Evolutionary conservation across 1,140 invertebrate species (phyloP), one percentile per base, ranked within the genome.

Genomic region (Druon quercuslanigerum): DNA sequence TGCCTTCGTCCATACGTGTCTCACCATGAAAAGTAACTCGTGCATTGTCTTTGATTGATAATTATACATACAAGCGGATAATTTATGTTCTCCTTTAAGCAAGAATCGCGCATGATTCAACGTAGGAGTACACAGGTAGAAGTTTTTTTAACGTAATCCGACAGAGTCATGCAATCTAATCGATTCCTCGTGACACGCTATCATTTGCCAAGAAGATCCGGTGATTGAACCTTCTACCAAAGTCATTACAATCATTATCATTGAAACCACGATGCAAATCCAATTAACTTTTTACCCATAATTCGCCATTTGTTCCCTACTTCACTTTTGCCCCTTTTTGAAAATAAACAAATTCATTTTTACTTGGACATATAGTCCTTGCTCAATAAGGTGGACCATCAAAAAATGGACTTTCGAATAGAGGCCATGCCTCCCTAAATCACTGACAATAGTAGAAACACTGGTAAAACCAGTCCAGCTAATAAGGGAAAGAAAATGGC

Each of bases 41-140:
- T 82, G 81, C 78, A 73, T 79, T 74, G 76, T 76, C 74, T 56
- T 79, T 82, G 80, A 71, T 73, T 78, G 80, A 73, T 74, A 70
- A 71, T 78, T 78, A 50, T 46, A 46, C 82, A 75, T 78, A 78
- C 79, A 77, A 72, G 70, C 73, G 79, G 79, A 81, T 77, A 72
- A 73, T 54, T 56, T 54, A 78, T 76, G 75, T 76, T 79, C 81
- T 75, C 82, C 71, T 46, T 76, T 66, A 50, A 14, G 33, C 19
- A 46, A 52, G 56, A 73, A 60, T 51, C 56, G 74, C 74, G 14
- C 51, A 25, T 72, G 19, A 33, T 56, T 52, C 73, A 75, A 75
- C 75, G 78, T 79, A 74, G 80, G 80, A 82, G 75, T 50, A 19
- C 33, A 40, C 56, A 60, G 52, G 7, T 72, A 56, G 66, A 50